phyloP scores from a whole-genome alignment of 2,797 vertebrate genomes.

The Danio albolineatus region DNA sequence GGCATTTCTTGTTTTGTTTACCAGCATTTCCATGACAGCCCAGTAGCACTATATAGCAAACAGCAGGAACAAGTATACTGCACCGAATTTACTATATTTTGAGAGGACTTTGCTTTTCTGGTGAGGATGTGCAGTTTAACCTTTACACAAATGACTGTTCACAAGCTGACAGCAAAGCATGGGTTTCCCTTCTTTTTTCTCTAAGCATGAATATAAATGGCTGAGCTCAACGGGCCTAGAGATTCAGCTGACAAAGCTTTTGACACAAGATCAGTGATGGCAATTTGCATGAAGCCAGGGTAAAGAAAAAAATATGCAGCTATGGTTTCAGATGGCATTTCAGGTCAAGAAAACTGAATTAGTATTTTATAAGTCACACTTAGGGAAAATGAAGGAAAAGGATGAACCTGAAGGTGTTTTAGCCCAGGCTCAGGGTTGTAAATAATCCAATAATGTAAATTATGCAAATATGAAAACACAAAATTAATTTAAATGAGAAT shows the following conservation, averaged over 20 bases:
- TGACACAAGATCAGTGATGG: not conserved
- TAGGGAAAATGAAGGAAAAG: not conserved
- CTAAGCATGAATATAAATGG: constrained; percentile 12
- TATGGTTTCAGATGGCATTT: not conserved
- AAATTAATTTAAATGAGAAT: too few relatives aligned
- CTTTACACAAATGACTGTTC: constrained; percentile 8
- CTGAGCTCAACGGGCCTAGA: not conserved
- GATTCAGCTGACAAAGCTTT: constrained; percentile 6
- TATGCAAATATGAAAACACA: too few relatives aligned
- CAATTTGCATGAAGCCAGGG: not conserved
- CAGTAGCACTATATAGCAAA: too few relatives aligned
- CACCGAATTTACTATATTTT: too few relatives aligned
- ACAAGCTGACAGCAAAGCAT: constrained; percentile 46
- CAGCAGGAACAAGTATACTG: too few relatives aligned
- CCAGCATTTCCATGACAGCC: too few relatives aligned
- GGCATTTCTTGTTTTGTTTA: too few relatives aligned
- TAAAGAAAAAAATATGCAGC: not conserved
- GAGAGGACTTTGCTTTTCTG: too few relatives aligned
- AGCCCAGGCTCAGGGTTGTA: not conserved
- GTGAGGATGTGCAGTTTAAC: too few relatives aligned
- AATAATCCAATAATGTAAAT: too few relatives aligned
- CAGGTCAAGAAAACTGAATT: not conserved
- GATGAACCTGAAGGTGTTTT: not conserved
- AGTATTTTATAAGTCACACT: not conserved
- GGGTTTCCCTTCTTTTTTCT: constrained; percentile 41